These are phyloP conservation scores for Ctenodactylus gundi DNA, from an alignment of 2,113 vertebrate species.

Conservation along the genomic window DNA sequence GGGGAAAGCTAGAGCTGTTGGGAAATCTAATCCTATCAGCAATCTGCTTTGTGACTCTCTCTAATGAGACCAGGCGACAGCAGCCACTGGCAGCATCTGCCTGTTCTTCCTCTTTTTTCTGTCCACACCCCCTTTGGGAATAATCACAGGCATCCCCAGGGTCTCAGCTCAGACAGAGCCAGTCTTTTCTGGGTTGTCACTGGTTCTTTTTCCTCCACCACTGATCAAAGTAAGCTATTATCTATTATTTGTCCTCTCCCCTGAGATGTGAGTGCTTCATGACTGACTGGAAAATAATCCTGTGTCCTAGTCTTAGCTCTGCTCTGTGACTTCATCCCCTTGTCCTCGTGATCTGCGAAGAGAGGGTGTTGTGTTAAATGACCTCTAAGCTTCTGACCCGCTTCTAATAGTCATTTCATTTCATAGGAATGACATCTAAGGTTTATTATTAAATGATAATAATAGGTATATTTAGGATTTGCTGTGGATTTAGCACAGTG, in stretches of 20 bases:
- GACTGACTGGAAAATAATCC: conserved; percentile 6
- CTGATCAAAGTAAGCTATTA: conserved; percentile 40
- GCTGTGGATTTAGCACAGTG: not conserved
- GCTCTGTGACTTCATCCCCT: not conserved
- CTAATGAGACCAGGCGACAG: conserved; percentile 67
- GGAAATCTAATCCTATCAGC: conserved; percentile 64
- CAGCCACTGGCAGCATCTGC: conserved; percentile 5
- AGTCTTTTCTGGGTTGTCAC: not conserved
- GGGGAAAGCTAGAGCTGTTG: conserved; percentile 44
- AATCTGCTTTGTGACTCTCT: conserved; percentile 52
- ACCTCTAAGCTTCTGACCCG: not conserved
- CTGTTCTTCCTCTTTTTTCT: conserved; percentile 3
- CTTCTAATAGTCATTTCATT: conserved; percentile 11
- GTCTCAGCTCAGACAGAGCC: not conserved
- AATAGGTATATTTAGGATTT: conserved; percentile 33
- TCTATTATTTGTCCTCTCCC: conserved; percentile 36
- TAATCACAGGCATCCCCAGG: not conserved
- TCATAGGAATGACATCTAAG: conserved; percentile 47
- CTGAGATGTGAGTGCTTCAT: conserved; percentile 17
- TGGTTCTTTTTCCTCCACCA: not conserved
- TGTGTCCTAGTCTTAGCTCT: conserved; percentile 10
- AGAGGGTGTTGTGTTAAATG: not conserved
- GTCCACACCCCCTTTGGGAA: conserved; percentile 12
- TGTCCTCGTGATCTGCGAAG: not conserved
- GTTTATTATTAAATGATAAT: conserved; percentile 51